phyloP scores from a whole-genome alignment of 2,888 invertebrate genomes.

The Nephrotoma flavescens region DNA sequence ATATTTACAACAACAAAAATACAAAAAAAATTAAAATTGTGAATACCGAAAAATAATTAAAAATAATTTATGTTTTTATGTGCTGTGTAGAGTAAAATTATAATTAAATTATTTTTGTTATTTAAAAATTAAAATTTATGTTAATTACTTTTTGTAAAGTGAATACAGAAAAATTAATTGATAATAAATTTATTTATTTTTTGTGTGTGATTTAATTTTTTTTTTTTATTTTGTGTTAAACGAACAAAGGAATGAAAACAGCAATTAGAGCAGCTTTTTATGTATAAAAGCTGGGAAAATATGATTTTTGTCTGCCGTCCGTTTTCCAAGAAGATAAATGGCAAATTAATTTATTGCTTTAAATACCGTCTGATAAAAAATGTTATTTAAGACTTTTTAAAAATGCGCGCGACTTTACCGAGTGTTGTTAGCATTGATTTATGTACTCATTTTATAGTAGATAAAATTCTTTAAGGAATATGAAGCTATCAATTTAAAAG shows the following conservation, averaged over 20 bases:
- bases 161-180: background rate
- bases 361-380: background rate
- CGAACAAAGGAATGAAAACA: background rate
- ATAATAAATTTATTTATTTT: background rate
- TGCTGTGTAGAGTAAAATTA: background rate
- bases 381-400: too few relatives aligned
- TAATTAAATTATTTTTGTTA: background rate
- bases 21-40: background rate
- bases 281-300: background rate
- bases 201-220: background rate
- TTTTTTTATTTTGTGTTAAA: background rate
- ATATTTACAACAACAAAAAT: background rate
- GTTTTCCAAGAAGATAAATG: background rate
- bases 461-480: too few relatives aligned
- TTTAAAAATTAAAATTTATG: background rate
- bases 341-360: background rate
- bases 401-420: too few relatives aligned
- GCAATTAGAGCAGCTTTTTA: background rate
- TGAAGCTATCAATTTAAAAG: too few relatives aligned
- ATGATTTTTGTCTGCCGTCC: background rate
- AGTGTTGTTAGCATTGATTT: too few relatives aligned
- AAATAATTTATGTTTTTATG: background rate
- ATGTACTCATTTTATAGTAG: too few relatives aligned
- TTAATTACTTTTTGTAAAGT: background rate
- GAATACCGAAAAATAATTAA: background rate